Percentiles rank a stretch among this genome's conserved stretches.
Conservation (phyloP, 2,113 vertebrate genomes). For the Euleptes europaea region DNA sequence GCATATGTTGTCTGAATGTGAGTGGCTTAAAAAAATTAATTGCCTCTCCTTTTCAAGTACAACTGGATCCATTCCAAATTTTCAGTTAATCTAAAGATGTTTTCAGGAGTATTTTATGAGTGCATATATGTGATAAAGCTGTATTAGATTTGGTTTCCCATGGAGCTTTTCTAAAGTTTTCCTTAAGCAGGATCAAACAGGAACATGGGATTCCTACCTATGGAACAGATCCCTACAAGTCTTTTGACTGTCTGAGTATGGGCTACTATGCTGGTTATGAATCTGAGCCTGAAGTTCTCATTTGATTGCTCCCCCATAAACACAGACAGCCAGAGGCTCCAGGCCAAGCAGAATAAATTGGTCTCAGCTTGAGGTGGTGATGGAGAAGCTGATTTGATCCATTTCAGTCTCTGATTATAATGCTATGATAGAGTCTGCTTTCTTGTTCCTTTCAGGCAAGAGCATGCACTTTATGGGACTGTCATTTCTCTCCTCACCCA, state of each 20-base stretch:
- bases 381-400: not conserved
- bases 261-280: not conserved
- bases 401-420: not conserved
- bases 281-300: not conserved
- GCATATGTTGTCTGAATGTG: not conserved
- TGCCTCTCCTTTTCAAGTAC: conserved; percentile 23
- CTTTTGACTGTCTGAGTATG: not conserved
- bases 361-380: not conserved
- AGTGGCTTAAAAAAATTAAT: conserved; percentile 8
- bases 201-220: not conserved
- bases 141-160: not conserved
- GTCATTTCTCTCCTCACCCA: not conserved
- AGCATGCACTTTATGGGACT: fast-evolving
- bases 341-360: not conserved
- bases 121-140: not conserved
- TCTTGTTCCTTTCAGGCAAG: conserved; percentile 9
- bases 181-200: not conserved
- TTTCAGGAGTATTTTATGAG: not conserved
- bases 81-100: not conserved
- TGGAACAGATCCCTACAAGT: not conserved
- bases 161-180: not conserved
- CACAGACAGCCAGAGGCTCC: not conserved
- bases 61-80: not conserved
- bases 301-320: not conserved
- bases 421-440: not conserved